Evolutionary conservation across 1,140 invertebrate species (phyloP).

Genomic region (Vanessa tameamea): DNA sequence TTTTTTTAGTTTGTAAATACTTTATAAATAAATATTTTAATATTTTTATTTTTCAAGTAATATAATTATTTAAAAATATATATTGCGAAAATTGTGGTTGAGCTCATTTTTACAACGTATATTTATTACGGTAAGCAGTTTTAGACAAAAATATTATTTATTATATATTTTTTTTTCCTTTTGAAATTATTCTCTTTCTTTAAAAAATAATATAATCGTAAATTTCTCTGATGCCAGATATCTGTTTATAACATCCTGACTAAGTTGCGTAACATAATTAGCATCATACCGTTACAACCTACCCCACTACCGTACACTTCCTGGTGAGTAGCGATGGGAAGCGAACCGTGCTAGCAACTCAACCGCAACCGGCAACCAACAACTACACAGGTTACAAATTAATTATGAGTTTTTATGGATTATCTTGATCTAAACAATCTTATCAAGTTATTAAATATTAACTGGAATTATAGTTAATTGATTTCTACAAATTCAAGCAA

Average conservation of each 20-base stretch:
- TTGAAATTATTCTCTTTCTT: not conserved
- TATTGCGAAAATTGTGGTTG: too few species aligned
- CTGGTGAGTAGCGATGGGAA: constrained; percentile 9
- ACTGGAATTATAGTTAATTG: too few species aligned
- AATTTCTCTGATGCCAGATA: not conserved
- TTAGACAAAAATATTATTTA: too few species aligned
- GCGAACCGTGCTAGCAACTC: constrained; percentile 10
- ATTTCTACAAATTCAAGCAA: too few species aligned
- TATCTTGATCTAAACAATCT: not conserved
- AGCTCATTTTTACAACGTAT: too few species aligned
- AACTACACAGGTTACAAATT: not conserved
- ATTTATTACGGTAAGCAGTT: too few species aligned
- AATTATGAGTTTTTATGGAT: not conserved
- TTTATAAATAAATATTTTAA: not conserved
- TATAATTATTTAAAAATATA: too few species aligned
- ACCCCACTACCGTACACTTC: constrained; percentile 8
- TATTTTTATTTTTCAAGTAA: not conserved
- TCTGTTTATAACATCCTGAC: not conserved
- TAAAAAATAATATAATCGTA: not conserved
- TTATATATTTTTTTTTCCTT: not conserved
- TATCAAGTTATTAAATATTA: too few species aligned
- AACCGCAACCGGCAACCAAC: not conserved
- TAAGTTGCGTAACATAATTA: constrained; percentile 4
- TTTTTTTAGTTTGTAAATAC: not conserved
- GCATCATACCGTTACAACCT: constrained; percentile 1